Evolutionary conservation across 2,797 vertebrate genomes (phyloP).

Genomic region (Aulostomus chinensis): DNA sequence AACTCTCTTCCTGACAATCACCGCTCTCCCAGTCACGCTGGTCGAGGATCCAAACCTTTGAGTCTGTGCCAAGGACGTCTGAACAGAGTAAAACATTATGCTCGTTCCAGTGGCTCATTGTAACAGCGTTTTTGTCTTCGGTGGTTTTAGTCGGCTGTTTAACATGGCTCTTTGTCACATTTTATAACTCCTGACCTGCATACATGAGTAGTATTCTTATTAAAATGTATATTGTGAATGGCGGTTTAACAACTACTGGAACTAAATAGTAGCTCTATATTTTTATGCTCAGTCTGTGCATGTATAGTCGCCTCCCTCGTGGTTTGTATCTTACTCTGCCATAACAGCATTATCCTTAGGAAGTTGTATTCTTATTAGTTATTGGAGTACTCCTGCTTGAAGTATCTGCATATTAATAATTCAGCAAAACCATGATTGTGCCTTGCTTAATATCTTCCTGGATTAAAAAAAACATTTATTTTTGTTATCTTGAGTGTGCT

Average conservation of each 20-base stretch:
- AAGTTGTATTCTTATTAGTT: background rate
- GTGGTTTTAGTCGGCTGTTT: conserved; percentile 53
- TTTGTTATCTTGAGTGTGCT: conserved; percentile 39
- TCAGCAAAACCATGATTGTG: conserved; percentile 58
- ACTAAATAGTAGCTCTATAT: conserved; percentile 11
- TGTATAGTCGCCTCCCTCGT: no score
- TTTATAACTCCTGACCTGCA: conserved; percentile 56
- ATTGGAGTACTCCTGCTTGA: conserved; percentile 7
- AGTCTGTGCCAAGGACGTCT: conserved; percentile 64
- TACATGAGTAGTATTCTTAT: background rate
- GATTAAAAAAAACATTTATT: conserved; percentile 68
- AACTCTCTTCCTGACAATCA: conserved; percentile 70
- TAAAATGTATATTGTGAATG: background rate
- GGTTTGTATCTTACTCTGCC: no score
- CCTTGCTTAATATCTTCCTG: conserved; percentile 72
- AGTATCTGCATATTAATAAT: conserved; percentile 47
- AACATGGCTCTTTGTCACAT: conserved; percentile 56
- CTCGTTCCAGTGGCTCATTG: conserved; percentile 57
- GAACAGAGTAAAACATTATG: conserved; percentile 43
- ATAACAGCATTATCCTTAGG: conserved; percentile 6
- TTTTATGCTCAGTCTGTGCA: background rate
- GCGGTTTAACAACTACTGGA: conserved; percentile 12
- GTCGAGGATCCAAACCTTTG: conserved; percentile 48
- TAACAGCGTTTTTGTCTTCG: conserved; percentile 64
- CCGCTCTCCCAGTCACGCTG: conserved; percentile 40